Conservation (phyloP, 2,888 invertebrate species). For the Leucoma salicis region DNA sequence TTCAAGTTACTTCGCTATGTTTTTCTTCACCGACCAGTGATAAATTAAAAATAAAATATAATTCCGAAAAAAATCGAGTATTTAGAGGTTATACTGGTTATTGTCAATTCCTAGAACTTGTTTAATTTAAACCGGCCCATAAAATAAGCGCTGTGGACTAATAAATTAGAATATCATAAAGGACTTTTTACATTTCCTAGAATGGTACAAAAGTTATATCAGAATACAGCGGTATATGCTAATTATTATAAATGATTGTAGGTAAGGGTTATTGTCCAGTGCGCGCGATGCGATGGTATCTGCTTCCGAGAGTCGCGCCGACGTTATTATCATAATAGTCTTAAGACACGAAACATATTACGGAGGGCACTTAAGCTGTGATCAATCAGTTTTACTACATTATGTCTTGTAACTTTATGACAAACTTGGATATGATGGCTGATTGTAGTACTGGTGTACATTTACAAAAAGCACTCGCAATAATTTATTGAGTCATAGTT, state of each 20-base stretch:
- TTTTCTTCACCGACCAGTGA: too few species aligned
- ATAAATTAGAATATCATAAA: conserved; percentile 6
- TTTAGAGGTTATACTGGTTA: too few species aligned
- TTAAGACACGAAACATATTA: conserved; percentile 71
- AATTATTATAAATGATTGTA: conserved; percentile 71
- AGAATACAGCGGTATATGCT: conserved; percentile 54
- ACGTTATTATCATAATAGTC: conserved; percentile 72
- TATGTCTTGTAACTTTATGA: conserved; percentile 43
- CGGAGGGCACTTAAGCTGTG: conserved; percentile 36
- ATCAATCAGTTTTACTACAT: conserved; percentile 67
- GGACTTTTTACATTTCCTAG: conserved; percentile 5
- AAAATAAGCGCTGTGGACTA: too few species aligned
- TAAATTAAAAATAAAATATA: too few species aligned
- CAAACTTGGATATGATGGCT: conserved; percentile 10
- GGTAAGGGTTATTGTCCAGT: conserved; percentile 77
- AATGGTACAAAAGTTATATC: conserved; percentile 42
- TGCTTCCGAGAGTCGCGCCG: conserved; percentile 74
- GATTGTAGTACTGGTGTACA: conserved; percentile 2
- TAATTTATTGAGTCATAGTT: too few species aligned
- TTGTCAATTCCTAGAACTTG: too few species aligned
- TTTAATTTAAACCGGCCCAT: too few species aligned
- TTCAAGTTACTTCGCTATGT: too few species aligned
- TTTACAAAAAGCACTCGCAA: too few species aligned
- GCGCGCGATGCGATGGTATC: conserved; percentile 77
- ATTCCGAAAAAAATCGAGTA: too few species aligned